phyloP scores from a whole-genome alignment of 2,797 vertebrate species.

The Sarcophilus harrisii region DNA sequence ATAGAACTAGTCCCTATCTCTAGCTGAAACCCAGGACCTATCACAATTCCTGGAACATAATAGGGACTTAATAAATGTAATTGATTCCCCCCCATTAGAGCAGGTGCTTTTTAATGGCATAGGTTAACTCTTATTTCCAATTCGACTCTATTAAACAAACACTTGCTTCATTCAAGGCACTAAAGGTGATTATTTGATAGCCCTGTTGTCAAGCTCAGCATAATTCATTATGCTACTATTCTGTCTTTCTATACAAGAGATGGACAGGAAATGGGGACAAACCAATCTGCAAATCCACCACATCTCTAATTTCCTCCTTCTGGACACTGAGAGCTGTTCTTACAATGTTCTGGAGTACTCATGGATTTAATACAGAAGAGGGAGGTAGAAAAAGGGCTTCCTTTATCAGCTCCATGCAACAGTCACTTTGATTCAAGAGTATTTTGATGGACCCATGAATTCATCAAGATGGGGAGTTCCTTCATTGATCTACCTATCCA shows the following conservation, averaged over 20 bases:
- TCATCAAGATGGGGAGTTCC: background rate
- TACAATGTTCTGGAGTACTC: background rate
- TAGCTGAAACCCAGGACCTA: background rate
- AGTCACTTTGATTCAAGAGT: background rate
- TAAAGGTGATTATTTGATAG: background rate
- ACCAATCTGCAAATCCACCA: background rate
- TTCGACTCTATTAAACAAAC: background rate
- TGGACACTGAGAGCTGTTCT: background rate
- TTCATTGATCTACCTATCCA: background rate
- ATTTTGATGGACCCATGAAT: background rate
- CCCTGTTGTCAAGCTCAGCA: background rate
- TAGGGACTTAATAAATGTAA: background rate
- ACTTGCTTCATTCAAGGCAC: background rate
- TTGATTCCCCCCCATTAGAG: background rate
- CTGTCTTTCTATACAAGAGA: background rate
- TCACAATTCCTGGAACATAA: background rate
- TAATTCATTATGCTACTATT: background rate
- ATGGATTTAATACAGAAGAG: background rate
- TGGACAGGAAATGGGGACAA: background rate
- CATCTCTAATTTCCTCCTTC: background rate
- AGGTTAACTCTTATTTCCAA: background rate
- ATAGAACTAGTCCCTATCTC: background rate
- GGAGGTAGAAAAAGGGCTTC: background rate
- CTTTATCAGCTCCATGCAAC: background rate
- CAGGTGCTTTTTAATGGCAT: background rate